Percentiles rank a stretch among this genome's conserved stretches.
Evolutionary conservation across 2,888 invertebrate genomes (phyloP).

Genomic region (Tipula unca): DNA sequence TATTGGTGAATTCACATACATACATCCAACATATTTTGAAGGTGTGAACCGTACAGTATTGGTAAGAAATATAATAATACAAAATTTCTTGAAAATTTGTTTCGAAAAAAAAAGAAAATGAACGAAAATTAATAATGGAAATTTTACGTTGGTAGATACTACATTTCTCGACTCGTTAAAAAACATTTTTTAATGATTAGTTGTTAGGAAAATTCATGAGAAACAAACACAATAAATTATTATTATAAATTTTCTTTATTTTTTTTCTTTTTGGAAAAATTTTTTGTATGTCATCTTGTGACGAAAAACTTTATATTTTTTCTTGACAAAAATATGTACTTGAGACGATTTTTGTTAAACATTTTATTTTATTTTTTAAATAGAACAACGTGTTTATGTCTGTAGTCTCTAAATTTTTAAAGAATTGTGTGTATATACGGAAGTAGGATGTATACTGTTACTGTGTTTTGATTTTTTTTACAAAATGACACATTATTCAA

Average conservation of each 20-base stretch:
- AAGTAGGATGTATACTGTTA: neutral
- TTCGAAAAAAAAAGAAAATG: neutral
- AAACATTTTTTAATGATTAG: neutral
- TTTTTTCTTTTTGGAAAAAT: neutral
- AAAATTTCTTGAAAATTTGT: neutral
- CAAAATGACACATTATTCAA: neutral
- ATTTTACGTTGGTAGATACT: neutral
- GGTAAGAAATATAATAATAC: neutral
- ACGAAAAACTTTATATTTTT: neutral
- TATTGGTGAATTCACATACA: neutral
- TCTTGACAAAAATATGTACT: neutral
- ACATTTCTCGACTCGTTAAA: neutral
- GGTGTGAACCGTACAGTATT: neutral
- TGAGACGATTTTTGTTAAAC: neutral
- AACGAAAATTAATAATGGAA: neutral
- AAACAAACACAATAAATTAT: neutral
- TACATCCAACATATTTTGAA: neutral
- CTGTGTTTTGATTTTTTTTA: neutral
- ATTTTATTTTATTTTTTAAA: neutral
- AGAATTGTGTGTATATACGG: neutral
- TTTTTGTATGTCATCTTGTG: neutral
- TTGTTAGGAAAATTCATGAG: neutral
- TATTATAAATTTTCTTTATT: neutral
- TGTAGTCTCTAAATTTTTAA: neutral
- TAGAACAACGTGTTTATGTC: neutral